Evolutionary conservation across 2,797 vertebrate species (phyloP), one percentile per base, ranked within the genome.

Genomic region (Danionella dracula): DNA sequence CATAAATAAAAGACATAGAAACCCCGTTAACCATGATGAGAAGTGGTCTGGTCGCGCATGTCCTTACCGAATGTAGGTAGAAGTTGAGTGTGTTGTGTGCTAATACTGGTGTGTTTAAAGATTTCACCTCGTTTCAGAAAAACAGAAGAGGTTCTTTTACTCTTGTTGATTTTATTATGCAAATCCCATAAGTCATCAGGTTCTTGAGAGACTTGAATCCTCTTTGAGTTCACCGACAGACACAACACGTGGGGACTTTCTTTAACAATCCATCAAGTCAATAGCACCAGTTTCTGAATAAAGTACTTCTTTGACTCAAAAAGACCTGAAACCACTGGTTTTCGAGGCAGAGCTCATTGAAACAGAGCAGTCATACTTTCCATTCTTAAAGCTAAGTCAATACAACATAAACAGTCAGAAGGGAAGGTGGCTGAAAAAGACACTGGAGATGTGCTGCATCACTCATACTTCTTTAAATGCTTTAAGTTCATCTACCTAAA

Each of bases 1-100:
- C 67, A 76, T 76, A 76, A 76, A 73, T 76, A 73, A 72, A 66
- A 76, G 66, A 70, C 66, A 75, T 34, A 65, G 19, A 71, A 62
- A 69, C 61, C 56, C 58, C 42, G 54, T 66, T 66, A 66, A 55
- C 21, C 40, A 41, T 56, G 54, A 57, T 31, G 40, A 70, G 53
- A 76, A 66, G 48, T 40, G 46, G 66, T 69, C 57, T 63, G 62
- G 57, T 72, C 34, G 54, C 51, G 66, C 65, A 63, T 40, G 62
- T 58, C 55, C 68, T 54, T 63, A 57, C 63, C 55, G 57, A 66
- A 73, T 57, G 58, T 48, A 70, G 44, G 53, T 31, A 40, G 31
- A 50, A 51, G 40, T 65, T 53, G n/a, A n/a, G n/a, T 41, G 40
- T 68, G 45, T 66, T 41, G 55, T 63, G 49, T 61, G 72, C 66